Percentiles rank a stretch among this genome's conserved stretches.
phyloP scores from a whole-genome alignment of 1,140 invertebrate species.

The Stegodyphus mimosarum region DNA sequence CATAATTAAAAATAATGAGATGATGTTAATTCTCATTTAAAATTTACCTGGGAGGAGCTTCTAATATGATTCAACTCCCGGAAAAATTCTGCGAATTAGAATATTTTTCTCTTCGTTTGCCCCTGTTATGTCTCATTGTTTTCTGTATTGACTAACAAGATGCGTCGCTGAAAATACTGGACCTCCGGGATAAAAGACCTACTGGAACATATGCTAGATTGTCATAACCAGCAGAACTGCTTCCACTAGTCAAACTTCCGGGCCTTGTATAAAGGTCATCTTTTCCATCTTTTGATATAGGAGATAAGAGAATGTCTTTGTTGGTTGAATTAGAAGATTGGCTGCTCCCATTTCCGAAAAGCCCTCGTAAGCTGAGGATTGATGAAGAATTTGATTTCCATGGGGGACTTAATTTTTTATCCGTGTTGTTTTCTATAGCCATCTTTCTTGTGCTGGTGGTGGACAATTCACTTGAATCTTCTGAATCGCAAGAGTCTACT shows the following conservation, averaged over 20 bases:
- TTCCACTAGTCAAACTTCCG: conserved; percentile 9
- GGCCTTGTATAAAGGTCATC: neutral
- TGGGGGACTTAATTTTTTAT: neutral
- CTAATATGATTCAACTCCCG: no score
- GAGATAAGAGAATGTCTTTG: conserved; percentile 19
- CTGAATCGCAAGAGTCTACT: neutral
- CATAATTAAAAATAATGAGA: no score
- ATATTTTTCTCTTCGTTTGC: no score
- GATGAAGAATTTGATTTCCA: conserved; percentile 24
- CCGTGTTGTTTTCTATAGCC: neutral
- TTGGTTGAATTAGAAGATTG: conserved; percentile 8
- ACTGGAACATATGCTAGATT: conserved; percentile 35
- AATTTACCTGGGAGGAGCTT: no score
- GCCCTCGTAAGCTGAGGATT: conserved; percentile 5
- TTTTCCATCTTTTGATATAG: neutral
- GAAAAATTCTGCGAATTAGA: no score
- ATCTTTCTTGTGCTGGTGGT: conserved; percentile 26
- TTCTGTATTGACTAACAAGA: conserved; percentile 3
- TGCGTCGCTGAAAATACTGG: conserved; percentile 47
- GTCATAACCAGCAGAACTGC: conserved; percentile 46
- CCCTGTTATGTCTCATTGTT: neutral
- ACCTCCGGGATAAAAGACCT: conserved; percentile 32
- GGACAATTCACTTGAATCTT: conserved; percentile 16
- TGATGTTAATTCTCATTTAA: no score
- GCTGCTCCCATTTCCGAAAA: conserved; percentile 10